Evolutionary conservation across 2,797 vertebrate genomes (phyloP).

Genomic region (Epinephelus malabaricus): DNA sequence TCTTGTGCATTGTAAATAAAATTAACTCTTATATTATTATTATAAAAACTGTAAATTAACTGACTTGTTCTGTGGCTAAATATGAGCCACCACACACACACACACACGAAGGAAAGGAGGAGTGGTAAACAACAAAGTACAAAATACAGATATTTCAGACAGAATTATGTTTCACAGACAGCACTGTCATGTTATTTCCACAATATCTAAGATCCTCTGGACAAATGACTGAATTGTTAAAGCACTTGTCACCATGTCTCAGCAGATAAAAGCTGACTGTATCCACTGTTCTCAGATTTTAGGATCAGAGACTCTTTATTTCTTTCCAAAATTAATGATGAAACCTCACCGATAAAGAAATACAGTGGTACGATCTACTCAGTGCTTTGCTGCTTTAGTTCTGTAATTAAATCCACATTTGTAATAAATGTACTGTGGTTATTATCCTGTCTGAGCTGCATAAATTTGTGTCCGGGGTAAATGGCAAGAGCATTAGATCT

Average conservation of each 20-base stretch:
- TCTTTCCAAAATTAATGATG: constrained; percentile 43
- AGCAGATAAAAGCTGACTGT: constrained; percentile 56
- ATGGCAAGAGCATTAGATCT: constrained; percentile 37
- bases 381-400: constrained; percentile 42
- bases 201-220: constrained; percentile 58
- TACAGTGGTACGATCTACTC: constrained; percentile 24
- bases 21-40: neutral
- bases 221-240: constrained; percentile 64
- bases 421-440: constrained; percentile 61
- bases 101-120: constrained; percentile 10
- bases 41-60: constrained; percentile 5
- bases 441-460: constrained; percentile 60
- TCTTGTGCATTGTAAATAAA: neutral
- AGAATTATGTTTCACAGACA: constrained; percentile 58
- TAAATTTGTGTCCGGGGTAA: constrained; percentile 54
- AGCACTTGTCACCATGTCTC: constrained; percentile 52
- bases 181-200: constrained; percentile 63
- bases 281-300: constrained; percentile 48
- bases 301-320: constrained; percentile 22
- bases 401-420: constrained; percentile 76
- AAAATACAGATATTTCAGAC: constrained; percentile 60
- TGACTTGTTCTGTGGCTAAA: neutral
- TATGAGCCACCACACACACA: neutral
- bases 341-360: constrained; percentile 42
- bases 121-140: constrained; percentile 43